Evolutionary conservation across 2,888 invertebrate genomes (phyloP).

Genomic region (Azorinus chamasolen): DNA sequence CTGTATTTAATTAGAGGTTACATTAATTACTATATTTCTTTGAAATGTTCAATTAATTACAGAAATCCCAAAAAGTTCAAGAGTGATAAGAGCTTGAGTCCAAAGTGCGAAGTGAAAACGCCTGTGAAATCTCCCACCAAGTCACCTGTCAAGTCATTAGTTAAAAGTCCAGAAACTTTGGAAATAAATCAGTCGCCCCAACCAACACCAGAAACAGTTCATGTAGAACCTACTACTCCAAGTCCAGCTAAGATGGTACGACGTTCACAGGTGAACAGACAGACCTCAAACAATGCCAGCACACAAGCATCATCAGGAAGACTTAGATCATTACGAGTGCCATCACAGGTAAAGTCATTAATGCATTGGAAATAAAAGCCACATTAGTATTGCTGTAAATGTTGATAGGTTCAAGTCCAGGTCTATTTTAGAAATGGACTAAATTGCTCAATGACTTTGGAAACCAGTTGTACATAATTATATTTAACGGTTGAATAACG

Average conservation of each 20-base stretch:
- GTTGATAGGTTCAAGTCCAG: too few relatives aligned
- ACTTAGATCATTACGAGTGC: constrained; percentile 49
- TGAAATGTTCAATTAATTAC: too few relatives aligned
- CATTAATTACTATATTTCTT: too few relatives aligned
- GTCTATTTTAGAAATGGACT: too few relatives aligned
- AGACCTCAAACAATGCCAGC: constrained; percentile 37
- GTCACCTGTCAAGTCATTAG: constrained; percentile 51
- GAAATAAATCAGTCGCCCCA: too few relatives aligned
- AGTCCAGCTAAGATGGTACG: constrained; percentile 65
- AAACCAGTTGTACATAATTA: too few relatives aligned
- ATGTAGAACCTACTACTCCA: constrained; percentile 38
- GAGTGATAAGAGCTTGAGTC: constrained; percentile 44
- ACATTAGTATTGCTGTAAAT: too few relatives aligned
- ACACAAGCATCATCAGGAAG: constrained; percentile 41
- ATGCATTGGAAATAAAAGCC: too few relatives aligned
- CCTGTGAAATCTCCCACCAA: constrained; percentile 57
- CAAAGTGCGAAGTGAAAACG: constrained; percentile 33
- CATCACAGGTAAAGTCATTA: constrained; percentile 57
- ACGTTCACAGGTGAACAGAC: constrained; percentile 51
- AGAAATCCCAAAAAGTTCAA: constrained; percentile 50
- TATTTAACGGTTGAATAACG: too few relatives aligned
- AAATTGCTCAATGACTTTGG: too few relatives aligned
- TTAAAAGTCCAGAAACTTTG: constrained; percentile 16
- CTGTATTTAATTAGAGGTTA: too few relatives aligned
- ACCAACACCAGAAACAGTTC: constrained; percentile 47